A percentile compares a stretch with the other conserved stretches of the same genome.
Conservation (phyloP, 2,888 invertebrate genomes). For the Fragum sueziense region DNA sequence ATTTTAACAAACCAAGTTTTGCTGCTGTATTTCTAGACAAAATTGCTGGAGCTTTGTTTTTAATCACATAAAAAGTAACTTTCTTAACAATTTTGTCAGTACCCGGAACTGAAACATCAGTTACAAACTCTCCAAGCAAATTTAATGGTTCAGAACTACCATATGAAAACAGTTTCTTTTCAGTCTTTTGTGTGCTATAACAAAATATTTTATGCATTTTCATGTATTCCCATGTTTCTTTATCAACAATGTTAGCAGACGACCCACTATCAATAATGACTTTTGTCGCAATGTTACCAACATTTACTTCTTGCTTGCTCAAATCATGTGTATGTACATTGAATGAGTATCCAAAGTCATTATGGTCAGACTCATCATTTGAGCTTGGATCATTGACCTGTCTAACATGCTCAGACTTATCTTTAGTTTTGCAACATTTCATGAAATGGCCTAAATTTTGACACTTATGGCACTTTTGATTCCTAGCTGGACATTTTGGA, state of each 20-base stretch:
- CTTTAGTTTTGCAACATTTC: no score
- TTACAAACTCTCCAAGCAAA: conserved; percentile 14
- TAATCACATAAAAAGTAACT: conserved; percentile 21
- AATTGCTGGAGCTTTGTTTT: conserved; percentile 9
- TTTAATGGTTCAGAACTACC: conserved; percentile 18
- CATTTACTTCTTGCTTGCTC: no score
- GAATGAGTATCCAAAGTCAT: no score
- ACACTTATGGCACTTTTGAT: no score
- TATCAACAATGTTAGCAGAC: background rate
- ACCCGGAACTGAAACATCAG: background rate
- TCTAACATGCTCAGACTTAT: no score
- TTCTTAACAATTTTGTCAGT: background rate
- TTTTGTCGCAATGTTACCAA: background rate
- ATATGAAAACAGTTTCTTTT: conserved; percentile 26
- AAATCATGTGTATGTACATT: no score
- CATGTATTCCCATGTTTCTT: background rate
- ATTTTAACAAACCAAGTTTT: conserved; percentile 2
- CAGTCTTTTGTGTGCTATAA: background rate
- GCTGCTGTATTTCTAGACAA: conserved; percentile 15
- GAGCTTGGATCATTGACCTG: no score
- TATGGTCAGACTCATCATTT: no score
- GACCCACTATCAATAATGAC: background rate
- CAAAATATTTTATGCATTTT: background rate
- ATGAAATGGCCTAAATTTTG: no score
- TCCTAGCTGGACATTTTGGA: no score